Percentiles rank a stretch among this genome's conserved stretches.
These are phyloP conservation scores for Asbolus verrucosus DNA, from an alignment of 1,140 invertebrate genomes.

Conservation along the genomic window DNA sequence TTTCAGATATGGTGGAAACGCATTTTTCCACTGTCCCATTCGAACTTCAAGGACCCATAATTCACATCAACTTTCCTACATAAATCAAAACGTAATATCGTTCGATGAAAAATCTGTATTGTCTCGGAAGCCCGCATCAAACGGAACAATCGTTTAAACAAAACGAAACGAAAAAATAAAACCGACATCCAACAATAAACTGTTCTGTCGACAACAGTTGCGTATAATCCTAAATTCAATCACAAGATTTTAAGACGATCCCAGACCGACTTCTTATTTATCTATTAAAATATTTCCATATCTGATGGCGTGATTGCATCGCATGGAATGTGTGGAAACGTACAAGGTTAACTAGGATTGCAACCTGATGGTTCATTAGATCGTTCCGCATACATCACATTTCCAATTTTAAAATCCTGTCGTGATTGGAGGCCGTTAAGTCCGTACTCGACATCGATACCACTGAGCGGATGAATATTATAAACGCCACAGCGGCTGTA, in stretches of 20 bases:
- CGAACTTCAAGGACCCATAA: conserved; percentile 50
- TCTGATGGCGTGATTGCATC: neutral
- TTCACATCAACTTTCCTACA: conserved; percentile 49
- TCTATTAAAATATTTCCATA: conserved; percentile 21
- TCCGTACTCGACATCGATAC: conserved; percentile 8
- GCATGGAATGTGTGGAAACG: neutral
- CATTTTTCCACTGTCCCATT: conserved; percentile 45
- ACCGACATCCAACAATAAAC: conserved; percentile 28
- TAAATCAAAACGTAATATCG: conserved; percentile 47
- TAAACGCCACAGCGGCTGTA: neutral
- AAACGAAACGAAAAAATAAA: conserved; percentile 23
- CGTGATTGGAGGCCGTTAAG: conserved; percentile 22
- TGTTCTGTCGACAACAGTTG: conserved; percentile 10
- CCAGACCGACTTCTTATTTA: no score
- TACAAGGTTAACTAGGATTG: conserved; percentile 36
- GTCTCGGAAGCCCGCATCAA: conserved; percentile 40
- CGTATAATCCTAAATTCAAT: conserved; percentile 22
- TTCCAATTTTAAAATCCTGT: conserved; percentile 37
- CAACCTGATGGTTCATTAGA: conserved; percentile 37
- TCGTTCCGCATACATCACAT: conserved; percentile 13
- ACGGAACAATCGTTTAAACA: conserved; percentile 34
- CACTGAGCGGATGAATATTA: neutral
- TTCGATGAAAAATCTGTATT: conserved; percentile 46
- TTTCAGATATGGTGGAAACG: conserved; percentile 47
- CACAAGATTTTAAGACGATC: no score